A percentile compares a stretch with the other conserved stretches of the same genome.
Evolutionary conservation across 1,140 invertebrate species (phyloP).

Genomic region (Scaptomyza montana): DNA sequence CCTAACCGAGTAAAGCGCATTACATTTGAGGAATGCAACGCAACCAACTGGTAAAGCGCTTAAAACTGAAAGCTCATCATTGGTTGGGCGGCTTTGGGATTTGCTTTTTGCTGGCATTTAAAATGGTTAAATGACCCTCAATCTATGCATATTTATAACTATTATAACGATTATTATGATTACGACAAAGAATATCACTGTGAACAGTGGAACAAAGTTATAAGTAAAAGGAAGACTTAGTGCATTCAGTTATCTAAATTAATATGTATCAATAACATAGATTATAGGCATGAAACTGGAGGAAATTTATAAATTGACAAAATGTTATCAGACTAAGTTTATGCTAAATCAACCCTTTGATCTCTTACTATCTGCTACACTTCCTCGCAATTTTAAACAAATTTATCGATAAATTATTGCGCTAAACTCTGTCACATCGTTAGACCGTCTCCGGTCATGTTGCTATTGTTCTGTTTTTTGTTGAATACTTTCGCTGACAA

Average conservation of each 20-base stretch:
- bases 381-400: background rate
- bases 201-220: too few relatives aligned
- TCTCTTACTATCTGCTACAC: background rate
- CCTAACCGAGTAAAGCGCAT: slow-evolving; percentile 41
- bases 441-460: background rate
- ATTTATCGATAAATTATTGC: background rate
- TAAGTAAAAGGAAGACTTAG: too few relatives aligned
- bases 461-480: slow-evolving; percentile 58
- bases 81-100: slow-evolving; percentile 1
- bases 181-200: too few relatives aligned
- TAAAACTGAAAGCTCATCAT: slow-evolving; percentile 67
- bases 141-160: slow-evolving; percentile 33
- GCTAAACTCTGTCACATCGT: slow-evolving; percentile 1
- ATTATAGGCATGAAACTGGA: too few relatives aligned
- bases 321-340: background rate
- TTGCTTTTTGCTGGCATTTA: slow-evolving; percentile 23
- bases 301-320: background rate
- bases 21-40: slow-evolving; percentile 37
- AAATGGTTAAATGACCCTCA: slow-evolving; percentile 26
- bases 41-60: slow-evolving; percentile 57
- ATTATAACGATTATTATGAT: slow-evolving; percentile 19
- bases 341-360: background rate
- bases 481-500: slow-evolving; percentile 70
- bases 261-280: too few relatives aligned
- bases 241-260: too few relatives aligned